Base-by-base conservation (phyloP, 2,113 vertebrate species). In the Oreochromis aureus region DNA sequence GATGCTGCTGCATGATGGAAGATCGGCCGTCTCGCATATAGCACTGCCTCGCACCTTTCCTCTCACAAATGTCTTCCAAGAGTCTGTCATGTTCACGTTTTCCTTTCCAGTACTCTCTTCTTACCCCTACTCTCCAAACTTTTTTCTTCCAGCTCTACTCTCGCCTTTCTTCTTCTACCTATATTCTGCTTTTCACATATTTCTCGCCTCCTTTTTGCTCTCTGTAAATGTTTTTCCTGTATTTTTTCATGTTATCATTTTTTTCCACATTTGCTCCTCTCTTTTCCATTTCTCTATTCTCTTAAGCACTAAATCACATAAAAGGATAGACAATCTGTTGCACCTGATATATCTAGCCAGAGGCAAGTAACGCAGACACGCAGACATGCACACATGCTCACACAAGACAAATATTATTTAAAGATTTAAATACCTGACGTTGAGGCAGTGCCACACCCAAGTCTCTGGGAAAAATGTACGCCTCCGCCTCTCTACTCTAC, bases 391-490 rank as follows among this genome's bases (percentile, higher is more conserved):
- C 24, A 78, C 41, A 59, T 30, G 87, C 6, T 84, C 69, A 71
- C 73, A 66, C 46, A 55, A 34, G 36, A 66, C 24, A 91, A 91
- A 90, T 80, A 90, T 82, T 87, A 82, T 80, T 51, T 32, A 83
- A 89, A 83, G 56, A 91, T 87, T 89, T 58, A 84, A 88, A 58
- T 97, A 98, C 98, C 98, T 99, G 97, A 98, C 90, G 30, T 97
- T 98, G 91, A 98, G 91, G 95, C 98, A 98, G 87, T 89, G 97
- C 98, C 98, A 99, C 90, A 98, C 94, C 98, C 98, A 98, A 0
- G 98, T 99, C 93, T 98, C 98, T 0, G 98, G 98, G 93, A 98
- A 99, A 91, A 98, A 98, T 2, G 98, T 98, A 16, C 98, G 97
- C 88, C 96, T 97, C 36, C 95, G 97, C 94, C 96, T 98, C 95